These are phyloP conservation scores for Capromys pilorides DNA, from an alignment of 2,797 vertebrate genomes.

Conservation along the genomic window DNA sequence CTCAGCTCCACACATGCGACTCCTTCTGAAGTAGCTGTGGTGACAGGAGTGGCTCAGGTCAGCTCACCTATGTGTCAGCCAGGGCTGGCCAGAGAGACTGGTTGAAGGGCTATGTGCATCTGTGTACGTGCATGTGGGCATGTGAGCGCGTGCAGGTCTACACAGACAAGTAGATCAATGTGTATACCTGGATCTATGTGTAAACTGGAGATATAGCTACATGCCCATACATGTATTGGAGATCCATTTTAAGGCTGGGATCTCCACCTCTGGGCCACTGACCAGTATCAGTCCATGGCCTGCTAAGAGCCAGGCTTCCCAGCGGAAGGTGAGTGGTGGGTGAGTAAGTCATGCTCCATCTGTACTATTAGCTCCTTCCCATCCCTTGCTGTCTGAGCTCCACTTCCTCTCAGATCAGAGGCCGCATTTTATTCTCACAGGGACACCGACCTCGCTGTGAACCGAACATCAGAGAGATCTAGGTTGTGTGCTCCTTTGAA, in stretches of 20 bases:
- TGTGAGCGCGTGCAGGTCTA: background rate
- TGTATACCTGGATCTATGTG: no score
- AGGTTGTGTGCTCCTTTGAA: background rate
- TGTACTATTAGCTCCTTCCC: background rate
- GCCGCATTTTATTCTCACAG: background rate
- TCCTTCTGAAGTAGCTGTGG: background rate
- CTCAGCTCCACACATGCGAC: background rate
- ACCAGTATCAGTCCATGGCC: background rate
- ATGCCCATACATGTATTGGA: background rate
- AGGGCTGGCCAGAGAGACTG: background rate
- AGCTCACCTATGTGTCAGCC: background rate
- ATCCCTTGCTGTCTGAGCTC: background rate
- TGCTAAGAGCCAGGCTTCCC: background rate
- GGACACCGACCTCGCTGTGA: background rate
- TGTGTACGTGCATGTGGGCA: background rate
- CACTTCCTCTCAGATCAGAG: background rate
- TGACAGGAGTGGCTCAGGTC: background rate
- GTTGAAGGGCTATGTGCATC: accelerated
- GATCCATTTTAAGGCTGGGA: background rate
- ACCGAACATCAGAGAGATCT: background rate
- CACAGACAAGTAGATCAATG: background rate
- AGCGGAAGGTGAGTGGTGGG: background rate
- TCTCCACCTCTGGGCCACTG: background rate
- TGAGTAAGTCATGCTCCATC: background rate
- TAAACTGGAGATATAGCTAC: background rate